Evolutionary conservation across 2,888 invertebrate species (phyloP).

Genomic region (Ectemnius continuus): DNA sequence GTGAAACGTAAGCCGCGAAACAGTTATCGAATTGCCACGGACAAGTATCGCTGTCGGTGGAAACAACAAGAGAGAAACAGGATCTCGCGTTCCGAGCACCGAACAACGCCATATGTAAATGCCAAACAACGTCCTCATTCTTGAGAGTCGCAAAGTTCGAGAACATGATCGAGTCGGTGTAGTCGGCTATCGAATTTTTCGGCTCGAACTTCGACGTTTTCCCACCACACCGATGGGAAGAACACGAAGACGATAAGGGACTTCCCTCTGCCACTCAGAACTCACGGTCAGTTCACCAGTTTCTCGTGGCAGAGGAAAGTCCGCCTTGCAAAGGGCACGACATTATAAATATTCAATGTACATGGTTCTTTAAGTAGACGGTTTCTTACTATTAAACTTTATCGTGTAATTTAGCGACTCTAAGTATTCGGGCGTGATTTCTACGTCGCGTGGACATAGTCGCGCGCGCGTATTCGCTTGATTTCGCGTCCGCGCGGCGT

Average conservation of each 20-base stretch:
- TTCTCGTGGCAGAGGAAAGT: constrained; percentile 13
- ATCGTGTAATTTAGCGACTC: constrained; percentile 56
- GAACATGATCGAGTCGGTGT: neutral
- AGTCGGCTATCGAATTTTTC: constrained; percentile 12
- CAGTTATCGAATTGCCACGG: neutral
- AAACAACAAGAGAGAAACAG: neutral
- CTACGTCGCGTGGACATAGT: constrained; percentile 39
- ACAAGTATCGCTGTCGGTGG: constrained; percentile 7
- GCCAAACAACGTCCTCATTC: constrained; percentile 60
- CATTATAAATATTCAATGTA: constrained; percentile 56
- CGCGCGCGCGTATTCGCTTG: constrained; percentile 16
- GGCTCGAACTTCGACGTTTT: constrained; percentile 35
- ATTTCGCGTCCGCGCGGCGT: constrained; percentile 41
- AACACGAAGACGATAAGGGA: constrained; percentile 8
- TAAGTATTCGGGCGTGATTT: constrained; percentile 35
- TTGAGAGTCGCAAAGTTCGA: constrained; percentile 23
- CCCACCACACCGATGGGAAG: neutral
- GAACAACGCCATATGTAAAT: constrained; percentile 66
- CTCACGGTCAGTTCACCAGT: neutral
- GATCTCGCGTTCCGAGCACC: constrained; percentile 36
- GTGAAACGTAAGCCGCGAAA: constrained; percentile 3
- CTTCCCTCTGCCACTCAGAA: constrained; percentile 13
- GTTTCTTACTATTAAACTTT: constrained; percentile 61
- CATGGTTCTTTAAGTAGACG: constrained; percentile 61
- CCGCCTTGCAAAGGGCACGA: constrained; percentile 26